phyloP scores from a whole-genome alignment of 2,888 invertebrate species.

The Cheilosia pagana region DNA sequence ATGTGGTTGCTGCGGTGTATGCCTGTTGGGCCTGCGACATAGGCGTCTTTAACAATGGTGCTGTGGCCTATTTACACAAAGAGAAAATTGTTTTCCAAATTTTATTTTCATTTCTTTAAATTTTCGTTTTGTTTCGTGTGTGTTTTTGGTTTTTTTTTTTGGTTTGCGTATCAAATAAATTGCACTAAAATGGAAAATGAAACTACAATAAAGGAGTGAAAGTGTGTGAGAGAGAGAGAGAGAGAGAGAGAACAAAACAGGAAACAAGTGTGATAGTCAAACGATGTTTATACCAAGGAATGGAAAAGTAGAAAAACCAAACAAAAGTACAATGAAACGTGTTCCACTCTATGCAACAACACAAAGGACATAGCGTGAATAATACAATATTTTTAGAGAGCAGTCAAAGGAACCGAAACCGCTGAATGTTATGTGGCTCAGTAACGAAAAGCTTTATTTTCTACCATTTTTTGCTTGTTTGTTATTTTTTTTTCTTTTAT shows the following conservation, averaged over 20 bases:
- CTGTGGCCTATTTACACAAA: slow-evolving; percentile 85
- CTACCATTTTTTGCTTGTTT: slow-evolving; percentile 13
- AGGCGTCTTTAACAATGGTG: slow-evolving; percentile 92
- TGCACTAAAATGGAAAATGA: slow-evolving; percentile 64
- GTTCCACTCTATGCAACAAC: slow-evolving; percentile 55
- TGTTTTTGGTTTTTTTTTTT: slow-evolving; percentile 29
- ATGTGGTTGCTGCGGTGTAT: slow-evolving; percentile 94
- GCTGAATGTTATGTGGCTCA: slow-evolving; percentile 56
- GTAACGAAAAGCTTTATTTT: slow-evolving; percentile 40
- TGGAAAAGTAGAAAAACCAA: slow-evolving; percentile 34
- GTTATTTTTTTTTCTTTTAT: slow-evolving; percentile 7
- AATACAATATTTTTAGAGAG: slow-evolving; percentile 48
- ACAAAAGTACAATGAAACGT: slow-evolving; percentile 38
- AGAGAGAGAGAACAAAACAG: slow-evolving; percentile 16
- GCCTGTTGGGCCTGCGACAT: slow-evolving; percentile 92
- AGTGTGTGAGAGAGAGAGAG: not conserved
- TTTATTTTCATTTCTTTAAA: slow-evolving; percentile 46
- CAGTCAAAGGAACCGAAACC: slow-evolving; percentile 70
- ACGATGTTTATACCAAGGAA: slow-evolving; percentile 37
- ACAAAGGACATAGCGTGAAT: slow-evolving; percentile 65
- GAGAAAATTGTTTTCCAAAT: slow-evolving; percentile 46
- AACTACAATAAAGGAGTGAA: slow-evolving; percentile 51
- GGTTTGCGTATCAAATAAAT: slow-evolving; percentile 60
- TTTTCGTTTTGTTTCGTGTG: slow-evolving; percentile 27
- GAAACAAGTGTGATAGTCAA: slow-evolving; percentile 44